Evolutionary conservation across 2,113 vertebrate genomes (phyloP).

Genomic region (Gambusia affinis): DNA sequence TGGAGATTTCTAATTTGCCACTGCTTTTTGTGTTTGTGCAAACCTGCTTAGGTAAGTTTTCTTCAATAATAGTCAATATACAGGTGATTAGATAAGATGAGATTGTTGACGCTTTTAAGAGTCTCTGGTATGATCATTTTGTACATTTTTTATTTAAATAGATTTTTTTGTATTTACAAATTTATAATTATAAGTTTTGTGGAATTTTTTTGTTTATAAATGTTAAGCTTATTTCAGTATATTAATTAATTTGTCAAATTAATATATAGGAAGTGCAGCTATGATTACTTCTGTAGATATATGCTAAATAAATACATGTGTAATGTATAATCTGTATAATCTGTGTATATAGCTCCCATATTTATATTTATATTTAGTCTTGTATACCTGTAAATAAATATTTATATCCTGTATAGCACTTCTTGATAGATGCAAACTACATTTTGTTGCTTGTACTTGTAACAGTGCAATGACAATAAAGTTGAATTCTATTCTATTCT

Average conservation of each 20-base stretch:
- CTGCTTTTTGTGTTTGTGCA: conserved; percentile 81
- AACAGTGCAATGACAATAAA: too few relatives aligned
- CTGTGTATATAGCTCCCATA: too few relatives aligned
- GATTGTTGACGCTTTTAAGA: conserved; percentile 1
- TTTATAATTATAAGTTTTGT: neutral
- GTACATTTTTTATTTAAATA: neutral
- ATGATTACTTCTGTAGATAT: neutral
- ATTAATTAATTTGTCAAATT: neutral
- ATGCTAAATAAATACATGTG: neutral
- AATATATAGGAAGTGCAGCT: neutral
- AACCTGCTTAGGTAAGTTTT: conserved; percentile 88
- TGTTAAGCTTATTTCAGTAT: neutral
- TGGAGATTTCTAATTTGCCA: conserved; percentile 65
- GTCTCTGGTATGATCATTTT: neutral
- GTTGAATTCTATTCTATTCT: too few relatives aligned
- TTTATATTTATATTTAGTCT: too few relatives aligned
- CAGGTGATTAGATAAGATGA: neutral
- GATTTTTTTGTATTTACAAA: neutral
- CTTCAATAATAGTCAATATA: neutral
- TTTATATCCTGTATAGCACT: too few relatives aligned
- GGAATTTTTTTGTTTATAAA: neutral
- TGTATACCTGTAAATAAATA: too few relatives aligned
- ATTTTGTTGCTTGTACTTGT: too few relatives aligned
- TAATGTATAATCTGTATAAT: too few relatives aligned
- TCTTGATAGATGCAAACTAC: too few relatives aligned